Evolutionary conservation across 2,888 invertebrate species (phyloP).

Genomic region (Elmis aenea): DNA sequence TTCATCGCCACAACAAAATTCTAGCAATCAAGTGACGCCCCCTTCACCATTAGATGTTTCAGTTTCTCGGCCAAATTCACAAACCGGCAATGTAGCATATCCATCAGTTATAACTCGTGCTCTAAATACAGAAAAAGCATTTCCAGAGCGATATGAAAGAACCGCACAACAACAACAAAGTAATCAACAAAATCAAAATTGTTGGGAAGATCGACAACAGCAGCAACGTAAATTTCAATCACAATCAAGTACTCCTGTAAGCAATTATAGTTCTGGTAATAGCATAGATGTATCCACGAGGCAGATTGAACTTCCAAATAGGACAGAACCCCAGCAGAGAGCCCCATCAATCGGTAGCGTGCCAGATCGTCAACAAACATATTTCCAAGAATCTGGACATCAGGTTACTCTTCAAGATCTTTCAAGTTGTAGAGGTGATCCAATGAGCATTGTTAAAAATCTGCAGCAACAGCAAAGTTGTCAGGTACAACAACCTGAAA

Average conservation of each 20-base stretch:
- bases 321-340: conserved; percentile 40
- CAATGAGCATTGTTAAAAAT: conserved; percentile 72
- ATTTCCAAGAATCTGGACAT: conserved; percentile 59
- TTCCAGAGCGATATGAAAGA: conserved; percentile 53
- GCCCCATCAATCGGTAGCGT: conserved; percentile 49
- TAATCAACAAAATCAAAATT: conserved; percentile 41
- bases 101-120: conserved; percentile 79
- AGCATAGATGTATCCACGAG: conserved; percentile 36
- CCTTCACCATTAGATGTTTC: conserved; percentile 68
- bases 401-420: conserved; percentile 64
- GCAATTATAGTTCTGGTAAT: conserved; percentile 47
- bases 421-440: conserved; percentile 69
- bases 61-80: conserved; percentile 58
- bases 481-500: conserved; percentile 33
- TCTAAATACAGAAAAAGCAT: conserved; percentile 58
- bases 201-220: conserved; percentile 54
- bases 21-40: conserved; percentile 55
- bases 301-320: conserved; percentile 29
- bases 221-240: conserved; percentile 52
- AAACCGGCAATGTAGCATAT: conserved; percentile 61
- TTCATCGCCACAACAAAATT: conserved; percentile 66
- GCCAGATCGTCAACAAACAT: conserved; percentile 56
- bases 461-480: conserved; percentile 45
- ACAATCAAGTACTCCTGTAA: conserved; percentile 43
- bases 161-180: conserved; percentile 22